A percentile compares a stretch with the other conserved stretches of the same genome.
phyloP scores from a whole-genome alignment of 2,113 vertebrate genomes.

The Halichoerus grypus region DNA sequence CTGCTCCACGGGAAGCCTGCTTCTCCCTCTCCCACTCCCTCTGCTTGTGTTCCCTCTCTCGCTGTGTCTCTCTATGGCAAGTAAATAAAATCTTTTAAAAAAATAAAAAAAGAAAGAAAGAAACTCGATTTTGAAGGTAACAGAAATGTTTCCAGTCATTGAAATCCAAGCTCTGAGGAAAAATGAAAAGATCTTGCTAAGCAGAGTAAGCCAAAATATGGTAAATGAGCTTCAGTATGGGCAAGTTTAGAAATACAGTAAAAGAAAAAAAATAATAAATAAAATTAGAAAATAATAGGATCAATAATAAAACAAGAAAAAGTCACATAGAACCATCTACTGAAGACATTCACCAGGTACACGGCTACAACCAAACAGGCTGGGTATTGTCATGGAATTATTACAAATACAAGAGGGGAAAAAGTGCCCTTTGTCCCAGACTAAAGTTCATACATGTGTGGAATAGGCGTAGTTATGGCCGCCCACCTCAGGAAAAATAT shows the following conservation, averaged over 20 bases:
- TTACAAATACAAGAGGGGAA: not conserved
- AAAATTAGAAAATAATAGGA: not conserved
- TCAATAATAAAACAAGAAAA: slow-evolving; percentile 38
- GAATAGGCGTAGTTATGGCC: not conserved
- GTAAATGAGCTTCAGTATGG: not conserved
- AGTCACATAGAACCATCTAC: not conserved
- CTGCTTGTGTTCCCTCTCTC: too few species aligned
- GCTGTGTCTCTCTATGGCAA: too few species aligned
- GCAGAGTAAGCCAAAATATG: not conserved
- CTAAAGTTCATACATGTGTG: not conserved
- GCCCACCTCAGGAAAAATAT: not conserved
- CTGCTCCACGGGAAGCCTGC: too few species aligned
- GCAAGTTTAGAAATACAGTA: not conserved
- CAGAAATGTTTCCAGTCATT: not conserved
- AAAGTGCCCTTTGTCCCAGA: not conserved
- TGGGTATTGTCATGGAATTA: not conserved
- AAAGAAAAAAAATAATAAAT: not conserved
- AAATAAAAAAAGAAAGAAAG: too few species aligned
- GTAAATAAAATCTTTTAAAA: too few species aligned
- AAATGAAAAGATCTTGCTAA: not conserved
- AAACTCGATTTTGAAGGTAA: not conserved
- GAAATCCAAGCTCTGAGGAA: not conserved
- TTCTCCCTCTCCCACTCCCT: too few species aligned
- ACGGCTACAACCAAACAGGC: not conserved
- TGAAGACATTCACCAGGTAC: slow-evolving; percentile 1